phyloP scores from a whole-genome alignment of 2,113 vertebrate species.

The Chaetodon auriga region DNA sequence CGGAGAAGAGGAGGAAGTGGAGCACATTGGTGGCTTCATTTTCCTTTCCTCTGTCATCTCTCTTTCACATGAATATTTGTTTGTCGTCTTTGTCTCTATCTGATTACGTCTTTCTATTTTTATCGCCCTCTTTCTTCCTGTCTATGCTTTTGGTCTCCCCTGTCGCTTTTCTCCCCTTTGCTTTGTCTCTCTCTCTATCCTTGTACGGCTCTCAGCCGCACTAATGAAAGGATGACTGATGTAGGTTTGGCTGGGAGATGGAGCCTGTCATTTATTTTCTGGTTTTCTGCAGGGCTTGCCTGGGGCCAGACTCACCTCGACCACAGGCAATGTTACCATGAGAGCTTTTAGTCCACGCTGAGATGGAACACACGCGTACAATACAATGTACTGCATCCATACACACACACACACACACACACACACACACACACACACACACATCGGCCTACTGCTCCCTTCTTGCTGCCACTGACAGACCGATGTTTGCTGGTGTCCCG shows the following conservation, averaged over 20 bases:
- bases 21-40: constrained; percentile 6
- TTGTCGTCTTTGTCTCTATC: constrained; percentile 3
- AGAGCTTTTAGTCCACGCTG: constrained; percentile 29
- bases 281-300: constrained; percentile 52
- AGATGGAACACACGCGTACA: not conserved
- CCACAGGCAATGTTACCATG: constrained; percentile 9
- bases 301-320: constrained; percentile 40
- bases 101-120: constrained; percentile 33
- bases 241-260: constrained; percentile 39
- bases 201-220: constrained; percentile 17
- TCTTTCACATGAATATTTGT: constrained; percentile 2
- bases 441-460: not conserved
- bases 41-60: not conserved
- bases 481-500: constrained; percentile 42
- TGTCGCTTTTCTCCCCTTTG: constrained; percentile 40
- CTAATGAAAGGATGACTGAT: constrained; percentile 63
- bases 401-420: not conserved
- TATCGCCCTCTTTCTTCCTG: constrained; percentile 1
- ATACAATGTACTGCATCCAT: constrained; percentile 2
- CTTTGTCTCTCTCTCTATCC: constrained; percentile 22
- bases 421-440: not conserved
- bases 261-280: constrained; percentile 53
- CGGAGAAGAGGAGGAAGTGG: not conserved
- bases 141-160: constrained; percentile 14
- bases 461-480: constrained; percentile 36